phyloP scores from a whole-genome alignment of 2,797 vertebrate species.

The Peromyscus attwateri region DNA sequence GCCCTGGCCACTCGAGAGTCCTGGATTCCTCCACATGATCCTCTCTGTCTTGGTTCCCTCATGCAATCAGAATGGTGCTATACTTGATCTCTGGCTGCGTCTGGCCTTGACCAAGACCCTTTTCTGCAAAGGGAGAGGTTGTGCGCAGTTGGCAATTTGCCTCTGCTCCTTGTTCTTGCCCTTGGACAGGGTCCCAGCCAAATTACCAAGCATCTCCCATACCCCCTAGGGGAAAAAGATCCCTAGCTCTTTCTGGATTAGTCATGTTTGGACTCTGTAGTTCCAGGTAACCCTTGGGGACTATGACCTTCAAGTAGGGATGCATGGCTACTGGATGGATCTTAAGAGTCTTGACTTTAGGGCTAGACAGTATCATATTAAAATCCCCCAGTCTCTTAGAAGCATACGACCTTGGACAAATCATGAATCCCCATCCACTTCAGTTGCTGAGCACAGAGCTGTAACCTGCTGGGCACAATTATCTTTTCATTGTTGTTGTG shows the following conservation, averaged over 20 bases:
- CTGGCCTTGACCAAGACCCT: not conserved
- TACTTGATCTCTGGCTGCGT: not conserved
- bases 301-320: not conserved
- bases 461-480: not conserved
- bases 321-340: not conserved
- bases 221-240: not conserved
- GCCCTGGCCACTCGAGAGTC: not conserved
- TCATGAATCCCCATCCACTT: not conserved
- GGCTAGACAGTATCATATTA: not conserved
- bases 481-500: not conserved
- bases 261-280: not conserved
- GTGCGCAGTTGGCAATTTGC: not conserved
- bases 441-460: not conserved
- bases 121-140: not conserved
- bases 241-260: not conserved
- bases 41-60: not conserved
- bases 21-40: not conserved
- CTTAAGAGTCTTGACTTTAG: not conserved
- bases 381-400: not conserved
- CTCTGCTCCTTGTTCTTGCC: not conserved
- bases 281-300: not conserved
- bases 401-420: not conserved
- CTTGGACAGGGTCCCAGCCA: not conserved
- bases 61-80: not conserved
- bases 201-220: not conserved